These are phyloP conservation scores for Semnornis frantzii DNA, from an alignment of 2,113 vertebrate species.

Conservation along the genomic window DNA sequence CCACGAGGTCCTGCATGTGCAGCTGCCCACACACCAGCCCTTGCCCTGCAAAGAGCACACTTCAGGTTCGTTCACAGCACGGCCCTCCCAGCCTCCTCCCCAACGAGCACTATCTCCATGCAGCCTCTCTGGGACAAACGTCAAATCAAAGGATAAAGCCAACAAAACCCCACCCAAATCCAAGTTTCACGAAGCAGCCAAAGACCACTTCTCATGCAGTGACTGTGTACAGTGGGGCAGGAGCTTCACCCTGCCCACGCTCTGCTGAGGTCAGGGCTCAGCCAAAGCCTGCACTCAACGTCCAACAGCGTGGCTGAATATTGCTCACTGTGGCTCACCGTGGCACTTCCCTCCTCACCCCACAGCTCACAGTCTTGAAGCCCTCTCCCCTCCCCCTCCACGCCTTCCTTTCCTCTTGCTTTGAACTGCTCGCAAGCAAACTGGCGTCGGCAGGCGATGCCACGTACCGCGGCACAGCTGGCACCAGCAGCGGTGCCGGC, in stretches of 20 bases:
- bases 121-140: rapidly evolving
- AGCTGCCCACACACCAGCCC: rapidly evolving
- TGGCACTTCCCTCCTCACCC: neutral
- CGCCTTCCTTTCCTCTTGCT: neutral
- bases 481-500: neutral
- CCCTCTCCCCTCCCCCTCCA: neutral
- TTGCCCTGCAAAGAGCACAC: rapidly evolving
- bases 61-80: neutral
- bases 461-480: neutral
- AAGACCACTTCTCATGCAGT: neutral
- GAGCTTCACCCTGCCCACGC: neutral
- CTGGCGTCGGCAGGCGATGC: neutral
- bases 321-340: neutral
- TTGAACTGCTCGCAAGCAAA: neutral
- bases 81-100: rapidly evolving
- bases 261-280: rapidly evolving
- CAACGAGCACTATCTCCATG: rapidly evolving
- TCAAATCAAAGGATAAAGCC: neutral
- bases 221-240: neutral
- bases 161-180: neutral
- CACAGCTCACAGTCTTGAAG: neutral
- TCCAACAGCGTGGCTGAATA: rapidly evolving
- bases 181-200: neutral
- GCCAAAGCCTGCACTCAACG: neutral
- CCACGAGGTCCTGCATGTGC: neutral